Conservation (phyloP, 2,113 vertebrate genomes). For the Dissostichus mawsoni region DNA sequence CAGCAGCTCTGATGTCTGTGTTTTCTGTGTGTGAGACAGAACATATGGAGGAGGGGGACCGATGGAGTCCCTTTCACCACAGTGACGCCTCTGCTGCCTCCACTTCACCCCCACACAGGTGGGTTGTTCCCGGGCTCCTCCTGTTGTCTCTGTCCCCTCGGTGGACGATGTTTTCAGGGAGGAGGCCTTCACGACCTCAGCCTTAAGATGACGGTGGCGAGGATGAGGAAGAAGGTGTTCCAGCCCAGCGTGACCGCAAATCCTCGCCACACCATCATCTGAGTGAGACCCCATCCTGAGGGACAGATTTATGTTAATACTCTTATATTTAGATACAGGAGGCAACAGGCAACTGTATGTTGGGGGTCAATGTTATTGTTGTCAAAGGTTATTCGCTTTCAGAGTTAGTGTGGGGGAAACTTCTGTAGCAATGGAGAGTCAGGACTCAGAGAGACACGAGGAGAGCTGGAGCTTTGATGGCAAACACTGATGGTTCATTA, state of each 20-base stretch:
- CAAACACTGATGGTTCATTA: too few relatives aligned
- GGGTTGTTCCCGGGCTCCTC: conserved; percentile 17
- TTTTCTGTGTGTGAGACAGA: background rate
- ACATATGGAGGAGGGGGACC: conserved; percentile 2
- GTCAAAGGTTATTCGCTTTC: too few relatives aligned
- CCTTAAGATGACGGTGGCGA: conserved; percentile 86
- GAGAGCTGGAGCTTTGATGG: too few relatives aligned
- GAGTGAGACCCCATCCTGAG: conserved; percentile 83
- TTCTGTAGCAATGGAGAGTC: too few relatives aligned
- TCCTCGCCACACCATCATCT: conserved; percentile 86
- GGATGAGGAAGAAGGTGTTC: conserved; percentile 85
- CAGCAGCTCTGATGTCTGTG: conserved; percentile 18
- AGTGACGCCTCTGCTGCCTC: background rate
- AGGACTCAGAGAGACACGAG: too few relatives aligned
- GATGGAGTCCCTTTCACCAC: conserved; percentile 7
- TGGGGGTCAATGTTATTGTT: too few relatives aligned
- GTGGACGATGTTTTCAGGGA: background rate
- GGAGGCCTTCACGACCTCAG: conserved; percentile 75
- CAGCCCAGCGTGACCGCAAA: conserved; percentile 84
- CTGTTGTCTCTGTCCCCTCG: background rate
- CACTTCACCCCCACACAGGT: conserved; percentile 15
- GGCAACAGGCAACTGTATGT: too few relatives aligned
- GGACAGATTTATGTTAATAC: background rate
- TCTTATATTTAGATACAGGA: too few relatives aligned
- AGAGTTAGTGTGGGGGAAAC: too few relatives aligned